Percentiles rank a stretch among this genome's conserved stretches.
phyloP scores from a whole-genome alignment of 2,888 invertebrate species.

The Pseudococcus longispinus region DNA sequence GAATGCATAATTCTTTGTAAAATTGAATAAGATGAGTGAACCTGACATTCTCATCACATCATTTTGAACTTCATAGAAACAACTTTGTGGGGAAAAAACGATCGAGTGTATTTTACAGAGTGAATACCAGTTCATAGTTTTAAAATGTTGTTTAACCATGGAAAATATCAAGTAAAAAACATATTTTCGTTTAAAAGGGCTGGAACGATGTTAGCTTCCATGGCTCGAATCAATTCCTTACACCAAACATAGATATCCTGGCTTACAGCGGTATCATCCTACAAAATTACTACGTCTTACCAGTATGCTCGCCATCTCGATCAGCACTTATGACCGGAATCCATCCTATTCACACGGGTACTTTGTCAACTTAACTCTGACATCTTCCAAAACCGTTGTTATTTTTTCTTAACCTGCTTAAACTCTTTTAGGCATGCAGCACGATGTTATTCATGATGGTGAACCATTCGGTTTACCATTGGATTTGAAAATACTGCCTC shows the following conservation, averaged over 20 bases:
- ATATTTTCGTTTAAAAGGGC: slow-evolving; percentile 62
- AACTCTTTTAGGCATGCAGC: slow-evolving; percentile 65
- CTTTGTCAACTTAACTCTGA: background rate
- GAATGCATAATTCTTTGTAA: too few species aligned
- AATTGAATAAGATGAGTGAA: too few species aligned
- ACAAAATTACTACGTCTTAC: slow-evolving; percentile 67
- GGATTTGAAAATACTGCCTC: slow-evolving; percentile 65
- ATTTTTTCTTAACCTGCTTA: background rate
- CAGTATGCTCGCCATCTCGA: slow-evolving; percentile 67
- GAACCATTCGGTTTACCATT: slow-evolving; percentile 67
- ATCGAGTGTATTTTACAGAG: too few species aligned
- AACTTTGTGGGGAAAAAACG: too few species aligned
- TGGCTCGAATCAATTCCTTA: slow-evolving; percentile 67
- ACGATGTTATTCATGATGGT: slow-evolving; percentile 65
- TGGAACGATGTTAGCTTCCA: slow-evolving; percentile 69
- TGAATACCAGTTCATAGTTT: too few species aligned
- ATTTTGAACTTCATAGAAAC: too few species aligned
- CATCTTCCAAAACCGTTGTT: background rate
- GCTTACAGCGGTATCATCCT: slow-evolving; percentile 66
- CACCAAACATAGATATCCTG: slow-evolving; percentile 67
- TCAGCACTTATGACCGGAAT: slow-evolving; percentile 66
- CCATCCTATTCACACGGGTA: slow-evolving; percentile 67
- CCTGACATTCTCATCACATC: too few species aligned
- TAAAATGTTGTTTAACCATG: too few species aligned
- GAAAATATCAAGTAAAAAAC: too few species aligned